Evolutionary conservation across 2,113 vertebrate species (phyloP).

Genomic region (Axis porcinus): DNA sequence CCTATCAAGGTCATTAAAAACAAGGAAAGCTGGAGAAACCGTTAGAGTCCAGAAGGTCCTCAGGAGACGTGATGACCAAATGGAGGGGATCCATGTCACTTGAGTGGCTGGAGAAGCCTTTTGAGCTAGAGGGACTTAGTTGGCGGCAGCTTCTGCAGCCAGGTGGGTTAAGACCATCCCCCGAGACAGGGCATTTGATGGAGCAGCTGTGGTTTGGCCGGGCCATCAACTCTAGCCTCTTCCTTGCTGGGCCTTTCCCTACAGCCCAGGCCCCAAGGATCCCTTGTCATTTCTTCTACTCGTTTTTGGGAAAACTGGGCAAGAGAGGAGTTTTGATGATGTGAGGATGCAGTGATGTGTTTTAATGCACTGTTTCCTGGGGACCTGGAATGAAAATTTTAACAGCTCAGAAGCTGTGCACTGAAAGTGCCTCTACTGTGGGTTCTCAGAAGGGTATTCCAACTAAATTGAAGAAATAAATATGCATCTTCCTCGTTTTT

Average conservation of each 20-base stretch:
- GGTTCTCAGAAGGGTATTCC: slow-evolving; percentile 78
- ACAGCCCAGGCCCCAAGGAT: neutral
- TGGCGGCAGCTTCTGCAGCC: neutral
- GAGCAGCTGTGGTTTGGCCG: neutral
- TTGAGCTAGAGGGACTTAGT: neutral
- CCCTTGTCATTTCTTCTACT: neutral
- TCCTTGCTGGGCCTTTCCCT: neutral
- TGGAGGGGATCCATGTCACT: accelerated
- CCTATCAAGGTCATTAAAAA: neutral
- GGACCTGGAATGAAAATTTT: slow-evolving; percentile 47
- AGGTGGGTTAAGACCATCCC: accelerated
- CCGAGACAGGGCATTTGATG: accelerated
- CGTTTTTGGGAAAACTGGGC: neutral
- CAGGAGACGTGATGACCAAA: no score
- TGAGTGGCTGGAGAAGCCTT: neutral
- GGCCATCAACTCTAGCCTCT: neutral
- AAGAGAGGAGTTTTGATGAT: neutral
- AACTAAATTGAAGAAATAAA: slow-evolving; percentile 75
- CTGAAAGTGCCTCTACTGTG: slow-evolving; percentile 63
- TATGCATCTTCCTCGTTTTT: slow-evolving; percentile 74
- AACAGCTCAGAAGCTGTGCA: slow-evolving; percentile 56
- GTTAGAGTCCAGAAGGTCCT: neutral
- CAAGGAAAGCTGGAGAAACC: neutral
- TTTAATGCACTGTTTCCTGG: slow-evolving; percentile 45
- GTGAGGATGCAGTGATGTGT: neutral